phyloP scores from a whole-genome alignment of 23 tunicate species.

The Oikopleura albicans region DNA sequence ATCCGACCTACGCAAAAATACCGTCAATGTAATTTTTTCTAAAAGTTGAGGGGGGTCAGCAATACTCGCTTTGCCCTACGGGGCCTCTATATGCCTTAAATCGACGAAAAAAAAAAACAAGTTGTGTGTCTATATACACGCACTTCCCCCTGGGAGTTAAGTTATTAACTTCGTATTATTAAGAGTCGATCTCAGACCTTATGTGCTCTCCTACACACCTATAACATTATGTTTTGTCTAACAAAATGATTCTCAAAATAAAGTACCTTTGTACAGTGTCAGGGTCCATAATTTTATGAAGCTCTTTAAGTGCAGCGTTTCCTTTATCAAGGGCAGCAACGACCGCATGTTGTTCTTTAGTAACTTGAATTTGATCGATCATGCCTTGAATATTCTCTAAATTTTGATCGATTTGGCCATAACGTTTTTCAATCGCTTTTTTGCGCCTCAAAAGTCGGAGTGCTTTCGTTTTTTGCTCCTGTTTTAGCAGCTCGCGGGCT shows the following conservation, averaged over 20 bases:
- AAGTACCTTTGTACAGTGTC: background rate
- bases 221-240: no score
- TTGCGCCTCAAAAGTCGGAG: background rate
- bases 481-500: background rate
- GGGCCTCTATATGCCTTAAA: no score
- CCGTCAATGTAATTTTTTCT: no score
- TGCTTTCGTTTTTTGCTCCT: background rate
- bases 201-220: no score
- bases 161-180: no score
- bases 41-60: no score
- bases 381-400: background rate
- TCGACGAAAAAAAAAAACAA: no score
- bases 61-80: no score
- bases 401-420: background rate
- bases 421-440: background rate
- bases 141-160: no score
- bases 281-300: background rate
- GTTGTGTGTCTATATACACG: no score
- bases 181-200: no score
- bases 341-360: background rate
- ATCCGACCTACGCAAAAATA: no score
- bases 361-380: background rate
- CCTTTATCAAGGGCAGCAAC: background rate
- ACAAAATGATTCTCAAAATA: background rate
- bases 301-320: background rate